Evolutionary conservation across 2,797 vertebrate species (phyloP), one percentile per base, ranked within the genome.

Genomic region (Silurus aristotelis): DNA sequence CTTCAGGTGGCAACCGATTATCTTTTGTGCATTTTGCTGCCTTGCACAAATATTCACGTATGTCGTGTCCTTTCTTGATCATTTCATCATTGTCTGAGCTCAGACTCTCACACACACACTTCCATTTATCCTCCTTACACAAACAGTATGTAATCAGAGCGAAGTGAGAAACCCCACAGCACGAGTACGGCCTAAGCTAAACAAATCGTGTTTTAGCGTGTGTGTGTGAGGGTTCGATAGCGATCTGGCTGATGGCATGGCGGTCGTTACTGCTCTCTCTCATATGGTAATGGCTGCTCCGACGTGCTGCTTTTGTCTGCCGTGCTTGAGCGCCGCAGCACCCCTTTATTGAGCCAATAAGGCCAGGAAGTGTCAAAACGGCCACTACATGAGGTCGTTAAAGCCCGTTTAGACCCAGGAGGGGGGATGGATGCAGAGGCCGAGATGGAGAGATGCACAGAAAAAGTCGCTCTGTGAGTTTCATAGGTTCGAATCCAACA

Each of bases 321-420:
- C 93, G 91, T 90, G 94, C 94, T 95, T 94, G 95, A 94, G 94
- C 91, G 92, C 94, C 95, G 95, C 94, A 94, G 95, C 94, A 94
- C 95, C 93, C 93, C 93, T 94, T 95, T 96, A 96, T 96, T 93
- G 95, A 96, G 89, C 94, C 96, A 95, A 94, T 95, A 95, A 94
- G 95, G 95, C 17, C 95, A 96, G 96, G 96, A 96, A 96, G 96
- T 95, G 96, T 96, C 96, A 96, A 96, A 96, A 93, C 94, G 92
- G 95, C 94, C 95, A 96, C 86, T 96, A 96, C 90, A 93, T 89
- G 90, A 15, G 93, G 95, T 95, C 95, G 96, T 96, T 96, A 96
- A 94, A 95, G 92, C 92, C 77, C 95, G 94, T 94, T 82, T 67
- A 91, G n/a, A 61, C 46, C 15, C 1, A 94, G 94, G 93, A 94